phyloP scores from a whole-genome alignment of 2,797 vertebrate genomes.

The Anas acuta region DNA sequence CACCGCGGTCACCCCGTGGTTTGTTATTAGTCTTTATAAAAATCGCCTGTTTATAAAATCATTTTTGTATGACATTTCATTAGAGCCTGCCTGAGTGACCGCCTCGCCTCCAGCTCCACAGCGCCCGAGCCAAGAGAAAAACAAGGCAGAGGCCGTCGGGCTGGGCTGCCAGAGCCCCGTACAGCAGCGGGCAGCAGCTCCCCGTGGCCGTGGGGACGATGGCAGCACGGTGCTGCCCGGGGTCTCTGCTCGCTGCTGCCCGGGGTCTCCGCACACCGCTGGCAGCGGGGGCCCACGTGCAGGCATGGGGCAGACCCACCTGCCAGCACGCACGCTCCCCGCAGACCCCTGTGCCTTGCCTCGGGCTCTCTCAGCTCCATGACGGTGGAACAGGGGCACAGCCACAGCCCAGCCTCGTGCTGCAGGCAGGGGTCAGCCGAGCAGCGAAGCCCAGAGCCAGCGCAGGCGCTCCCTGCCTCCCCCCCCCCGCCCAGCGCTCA shows the following conservation, averaged over 20 bases:
- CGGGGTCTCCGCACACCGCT: too few species aligned
- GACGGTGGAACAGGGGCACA: neutral
- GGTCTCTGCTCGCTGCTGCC: too few species aligned
- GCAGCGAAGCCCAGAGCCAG: neutral
- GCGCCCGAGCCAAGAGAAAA: neutral
- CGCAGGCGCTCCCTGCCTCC: neutral
- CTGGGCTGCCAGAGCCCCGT: neutral
- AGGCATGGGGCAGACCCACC: too few species aligned
- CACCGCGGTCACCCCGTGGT: neutral
- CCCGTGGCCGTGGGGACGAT: too few species aligned
- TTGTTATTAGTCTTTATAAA: constrained; percentile 29
- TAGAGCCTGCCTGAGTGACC: neutral
- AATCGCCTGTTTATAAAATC: neutral
- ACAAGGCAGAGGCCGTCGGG: neutral
- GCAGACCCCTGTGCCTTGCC: too few species aligned
- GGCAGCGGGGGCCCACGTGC: too few species aligned
- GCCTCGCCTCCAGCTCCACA: neutral
- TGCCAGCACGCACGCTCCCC: neutral
- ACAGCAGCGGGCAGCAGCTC: neutral
- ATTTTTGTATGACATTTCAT: neutral
- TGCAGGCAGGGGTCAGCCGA: too few species aligned
- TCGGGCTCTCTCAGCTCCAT: neutral
- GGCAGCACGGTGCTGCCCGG: too few species aligned
- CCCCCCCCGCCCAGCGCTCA: neutral
- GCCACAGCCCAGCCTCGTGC: too few species aligned